phyloP scores from a whole-genome alignment of 2,797 vertebrate species.

The Graptemys geographica region DNA sequence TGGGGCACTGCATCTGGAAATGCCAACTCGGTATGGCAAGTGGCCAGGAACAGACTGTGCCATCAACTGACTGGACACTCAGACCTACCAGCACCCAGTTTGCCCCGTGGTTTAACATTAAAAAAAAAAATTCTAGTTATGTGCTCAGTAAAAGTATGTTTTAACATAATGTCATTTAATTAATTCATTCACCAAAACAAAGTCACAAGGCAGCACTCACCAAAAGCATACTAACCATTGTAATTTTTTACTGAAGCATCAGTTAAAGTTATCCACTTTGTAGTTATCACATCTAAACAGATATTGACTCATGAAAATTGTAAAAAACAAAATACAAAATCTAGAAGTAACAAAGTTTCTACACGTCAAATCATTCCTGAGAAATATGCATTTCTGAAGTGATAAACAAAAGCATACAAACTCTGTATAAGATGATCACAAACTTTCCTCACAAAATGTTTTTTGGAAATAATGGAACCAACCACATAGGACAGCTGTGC shows the following conservation, averaged over 20 bases:
- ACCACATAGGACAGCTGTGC: rapidly evolving
- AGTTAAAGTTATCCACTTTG: slow-evolving; percentile 24
- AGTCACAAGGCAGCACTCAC: background rate
- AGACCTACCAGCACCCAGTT: background rate
- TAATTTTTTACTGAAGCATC: background rate
- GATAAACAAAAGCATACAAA: background rate
- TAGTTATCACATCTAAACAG: background rate
- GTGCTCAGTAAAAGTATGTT: background rate
- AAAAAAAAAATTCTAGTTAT: background rate
- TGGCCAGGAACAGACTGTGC: slow-evolving; percentile 50
- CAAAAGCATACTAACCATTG: background rate
- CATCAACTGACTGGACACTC: background rate
- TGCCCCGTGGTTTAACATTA: background rate
- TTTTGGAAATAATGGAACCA: background rate
- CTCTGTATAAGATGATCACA: background rate
- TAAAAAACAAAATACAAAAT: slow-evolving; percentile 6
- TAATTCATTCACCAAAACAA: slow-evolving; percentile 11
- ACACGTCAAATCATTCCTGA: background rate
- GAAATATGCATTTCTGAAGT: background rate
- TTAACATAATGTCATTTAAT: slow-evolving; percentile 14
- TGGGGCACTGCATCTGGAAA: slow-evolving; percentile 37
- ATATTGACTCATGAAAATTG: background rate
- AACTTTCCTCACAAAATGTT: background rate
- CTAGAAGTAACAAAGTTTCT: background rate
- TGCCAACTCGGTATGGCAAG: slow-evolving; percentile 53